A percentile compares a stretch with the other conserved stretches of the same genome.
phyloP scores from a whole-genome alignment of 2,113 vertebrate genomes.

The Pomatorhinus ruficollis region DNA sequence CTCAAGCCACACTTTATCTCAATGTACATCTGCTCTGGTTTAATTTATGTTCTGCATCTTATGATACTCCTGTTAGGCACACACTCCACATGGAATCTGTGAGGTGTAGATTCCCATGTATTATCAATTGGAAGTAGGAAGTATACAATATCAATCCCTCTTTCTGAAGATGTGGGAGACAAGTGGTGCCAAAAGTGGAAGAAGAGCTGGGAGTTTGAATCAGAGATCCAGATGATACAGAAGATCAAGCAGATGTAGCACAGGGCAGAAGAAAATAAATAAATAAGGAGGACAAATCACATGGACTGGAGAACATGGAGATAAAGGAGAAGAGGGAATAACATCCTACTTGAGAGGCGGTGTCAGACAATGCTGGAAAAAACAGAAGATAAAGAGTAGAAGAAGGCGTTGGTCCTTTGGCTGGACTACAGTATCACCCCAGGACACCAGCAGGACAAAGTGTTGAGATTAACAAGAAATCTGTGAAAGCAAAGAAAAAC shows the following conservation, averaged over 20 bases:
- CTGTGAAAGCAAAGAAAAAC: constrained; percentile 4
- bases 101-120: neutral
- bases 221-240: neutral
- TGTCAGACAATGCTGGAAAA: neutral
- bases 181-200: accelerated
- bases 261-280: neutral
- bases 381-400: neutral
- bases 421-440: neutral
- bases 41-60: neutral
- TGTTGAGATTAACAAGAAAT: neutral
- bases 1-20: neutral
- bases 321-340: neutral
- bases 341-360: neutral
- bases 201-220: neutral
- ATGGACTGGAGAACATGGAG: neutral
- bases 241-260: neutral
- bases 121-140: neutral
- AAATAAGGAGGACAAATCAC: neutral
- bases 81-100: neutral
- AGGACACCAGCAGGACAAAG: neutral
- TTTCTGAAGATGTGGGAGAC: neutral
- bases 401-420: neutral
- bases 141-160: neutral
- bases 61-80: neutral
- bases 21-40: neutral